phyloP scores from a whole-genome alignment of 2,797 vertebrate species.

The Gymnopithys bicolor region DNA sequence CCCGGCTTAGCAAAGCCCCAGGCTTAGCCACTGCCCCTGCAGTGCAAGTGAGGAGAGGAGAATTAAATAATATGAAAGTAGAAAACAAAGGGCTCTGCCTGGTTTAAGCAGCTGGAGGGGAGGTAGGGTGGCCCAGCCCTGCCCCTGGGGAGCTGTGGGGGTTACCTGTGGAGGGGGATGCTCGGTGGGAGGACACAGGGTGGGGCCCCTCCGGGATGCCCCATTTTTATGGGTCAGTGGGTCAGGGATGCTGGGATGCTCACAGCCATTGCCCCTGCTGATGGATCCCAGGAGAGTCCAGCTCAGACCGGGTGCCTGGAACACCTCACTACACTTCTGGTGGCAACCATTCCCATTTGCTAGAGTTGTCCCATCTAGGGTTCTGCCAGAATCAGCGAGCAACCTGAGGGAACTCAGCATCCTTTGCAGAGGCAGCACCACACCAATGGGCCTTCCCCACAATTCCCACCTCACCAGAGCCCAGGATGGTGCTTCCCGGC shows the following conservation, averaged over 20 bases:
- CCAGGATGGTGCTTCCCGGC: accelerated
- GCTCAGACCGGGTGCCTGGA: accelerated
- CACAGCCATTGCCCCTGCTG: not conserved
- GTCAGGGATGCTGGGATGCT: conserved; percentile 22
- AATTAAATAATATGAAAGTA: conserved; percentile 51
- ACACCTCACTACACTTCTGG: not conserved
- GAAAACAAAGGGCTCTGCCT: conserved; percentile 43
- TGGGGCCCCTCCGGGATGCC: not conserved
- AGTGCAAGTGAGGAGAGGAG: conserved; percentile 63
- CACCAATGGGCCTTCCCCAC: not conserved
- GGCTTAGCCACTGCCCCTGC: conserved; percentile 56
- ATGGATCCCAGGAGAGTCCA: accelerated
- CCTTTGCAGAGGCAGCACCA: not conserved
- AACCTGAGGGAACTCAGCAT: accelerated
- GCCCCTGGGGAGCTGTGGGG: accelerated
- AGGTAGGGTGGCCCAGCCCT: too few relatives aligned
- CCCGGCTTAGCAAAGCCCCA: conserved; percentile 23
- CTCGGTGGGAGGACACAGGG: not conserved
- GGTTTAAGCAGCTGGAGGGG: not conserved
- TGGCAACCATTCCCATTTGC: not conserved
- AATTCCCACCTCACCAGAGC: accelerated
- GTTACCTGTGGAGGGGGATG: not conserved
- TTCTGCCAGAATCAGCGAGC: accelerated
- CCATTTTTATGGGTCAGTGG: conserved; percentile 18
- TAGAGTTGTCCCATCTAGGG: not conserved